Percentiles rank a stretch among this genome's conserved stretches.
These are phyloP conservation scores for Oreocharis arfaki DNA, from an alignment of 2,113 vertebrate genomes.

Conservation along the genomic window DNA sequence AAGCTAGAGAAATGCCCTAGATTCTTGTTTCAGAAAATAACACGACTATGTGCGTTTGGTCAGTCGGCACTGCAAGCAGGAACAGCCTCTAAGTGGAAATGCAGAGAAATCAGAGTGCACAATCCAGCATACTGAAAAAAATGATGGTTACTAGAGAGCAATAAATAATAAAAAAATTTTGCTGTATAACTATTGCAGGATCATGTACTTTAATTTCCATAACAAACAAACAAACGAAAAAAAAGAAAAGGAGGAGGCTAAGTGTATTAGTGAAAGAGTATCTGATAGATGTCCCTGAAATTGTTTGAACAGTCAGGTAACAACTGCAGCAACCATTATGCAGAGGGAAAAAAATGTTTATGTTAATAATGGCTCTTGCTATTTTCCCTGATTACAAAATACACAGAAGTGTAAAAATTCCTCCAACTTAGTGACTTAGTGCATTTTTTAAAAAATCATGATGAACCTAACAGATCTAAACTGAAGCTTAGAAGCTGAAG, in stretches of 20 bases:
- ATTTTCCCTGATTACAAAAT: background rate
- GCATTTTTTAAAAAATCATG: background rate
- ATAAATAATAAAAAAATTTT: background rate
- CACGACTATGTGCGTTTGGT: background rate
- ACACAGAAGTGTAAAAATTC: background rate
- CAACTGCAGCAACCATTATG: background rate
- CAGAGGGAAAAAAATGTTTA: background rate
- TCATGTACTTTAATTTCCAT: background rate
- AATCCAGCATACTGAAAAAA: background rate
- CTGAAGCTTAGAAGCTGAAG: background rate
- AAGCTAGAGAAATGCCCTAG: background rate
- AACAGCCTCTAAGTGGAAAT: background rate
- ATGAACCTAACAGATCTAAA: background rate
- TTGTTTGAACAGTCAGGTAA: background rate
- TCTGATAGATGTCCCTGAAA: background rate
- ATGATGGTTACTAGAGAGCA: background rate
- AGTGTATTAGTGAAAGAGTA: background rate
- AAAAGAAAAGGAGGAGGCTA: background rate
- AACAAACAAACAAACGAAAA: too few species aligned
- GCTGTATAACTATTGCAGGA: background rate
- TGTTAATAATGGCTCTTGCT: background rate
- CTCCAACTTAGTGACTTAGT: background rate
- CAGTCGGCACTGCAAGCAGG: background rate
- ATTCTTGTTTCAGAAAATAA: background rate
- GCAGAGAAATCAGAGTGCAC: background rate